Conservation (phyloP, 1,140 invertebrate genomes). For the Drosophila suzukii region DNA sequence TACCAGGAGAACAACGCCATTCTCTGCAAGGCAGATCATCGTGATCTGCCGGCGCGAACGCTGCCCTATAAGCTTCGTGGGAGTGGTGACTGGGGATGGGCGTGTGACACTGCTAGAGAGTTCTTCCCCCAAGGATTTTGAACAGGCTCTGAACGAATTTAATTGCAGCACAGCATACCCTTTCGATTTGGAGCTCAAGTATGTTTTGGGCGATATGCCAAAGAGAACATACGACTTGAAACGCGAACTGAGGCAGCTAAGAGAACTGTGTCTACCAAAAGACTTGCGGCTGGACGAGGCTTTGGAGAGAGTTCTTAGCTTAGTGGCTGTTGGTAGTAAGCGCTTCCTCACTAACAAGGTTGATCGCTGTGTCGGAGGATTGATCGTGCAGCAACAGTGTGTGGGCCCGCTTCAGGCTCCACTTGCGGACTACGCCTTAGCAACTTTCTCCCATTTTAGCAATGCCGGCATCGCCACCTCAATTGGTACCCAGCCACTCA, state of each 20-base stretch:
- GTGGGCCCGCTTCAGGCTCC: constrained; percentile 98
- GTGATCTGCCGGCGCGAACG: constrained; percentile 91
- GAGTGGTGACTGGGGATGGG: constrained; percentile 94
- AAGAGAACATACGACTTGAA: constrained; percentile 85
- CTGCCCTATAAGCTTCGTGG: constrained; percentile 97
- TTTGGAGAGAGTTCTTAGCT: constrained; percentile 92
- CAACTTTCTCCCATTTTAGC: constrained; percentile 91
- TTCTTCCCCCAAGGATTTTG: constrained; percentile 82
- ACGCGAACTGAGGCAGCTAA: constrained; percentile 21
- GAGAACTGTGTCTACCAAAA: constrained; percentile 22
- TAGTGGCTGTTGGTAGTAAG: constrained; percentile 97
- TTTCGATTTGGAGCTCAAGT: constrained; percentile 94
- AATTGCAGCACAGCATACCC: constrained; percentile 64
- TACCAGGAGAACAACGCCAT: constrained; percentile 99
- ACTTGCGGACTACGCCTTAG: constrained; percentile 96
- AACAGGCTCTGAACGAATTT: constrained; percentile 69
- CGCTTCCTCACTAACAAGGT: constrained; percentile 98
- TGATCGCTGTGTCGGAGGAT: constrained; percentile 97
- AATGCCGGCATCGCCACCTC: constrained; percentile 94
- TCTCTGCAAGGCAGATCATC: constrained; percentile 89
- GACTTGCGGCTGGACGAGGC: constrained; percentile 86
- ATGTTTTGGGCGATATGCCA: constrained; percentile 92
- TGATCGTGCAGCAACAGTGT: constrained; percentile 98
- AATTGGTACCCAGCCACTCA: constrained; percentile 98
- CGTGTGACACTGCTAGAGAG: constrained; percentile 91